Base-by-base conservation (phyloP, 30 jellyfish, hydroid and myxozoan species). In the Nemopilema nomurai region DNA sequence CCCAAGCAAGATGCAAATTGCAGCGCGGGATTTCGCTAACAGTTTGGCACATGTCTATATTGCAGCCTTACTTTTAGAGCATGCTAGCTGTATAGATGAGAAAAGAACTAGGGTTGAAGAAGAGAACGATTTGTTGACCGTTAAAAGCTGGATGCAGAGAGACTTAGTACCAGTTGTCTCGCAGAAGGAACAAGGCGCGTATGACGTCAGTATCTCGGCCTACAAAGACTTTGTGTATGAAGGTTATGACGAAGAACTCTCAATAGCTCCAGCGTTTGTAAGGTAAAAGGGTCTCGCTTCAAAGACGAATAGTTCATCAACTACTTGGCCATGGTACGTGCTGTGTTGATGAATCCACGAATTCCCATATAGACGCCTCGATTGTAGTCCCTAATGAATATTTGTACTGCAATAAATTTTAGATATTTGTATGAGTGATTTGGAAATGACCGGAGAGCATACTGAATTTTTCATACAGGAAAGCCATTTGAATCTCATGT, bases 21-120 rank as follows among this genome's bases (percentile, higher is more conserved):
- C 98, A 21, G 98, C 98, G 0, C 31, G 98, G 77, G 98, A 93
- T 76, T 85, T 88, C 19, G 77, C 98, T 1, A 70, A 53, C 52
- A 80, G 96, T 65, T 67, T 89, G 31, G 97, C 97, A 29, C 92
- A 96, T 67, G 62, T 89, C 69, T 93, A 93, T 41, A 89, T 93
- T 21, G 97, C 93, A 20, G 76, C 93, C 0, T 51, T 84, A 69
- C 87, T 84, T 23, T 74, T 74, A 69, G 77, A 74, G 28, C 87
- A 84, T 84, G 87, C 93, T 21, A 7, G 74, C 57, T 19, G 49
- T 7, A 18, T 50, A 28, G 4, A 31, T 8, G n/a, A 23, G 20
- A 28, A 25, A 16, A 32, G 20, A 23, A n/a, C 64, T 33, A 75
- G 20, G 21, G 22, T 69, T 49, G 77, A 25, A 4, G 49, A 26